Percentiles rank a stretch among this genome's conserved stretches.
Conservation (phyloP, 1,140 invertebrate genomes). For the Octopus bimaculoides region DNA sequence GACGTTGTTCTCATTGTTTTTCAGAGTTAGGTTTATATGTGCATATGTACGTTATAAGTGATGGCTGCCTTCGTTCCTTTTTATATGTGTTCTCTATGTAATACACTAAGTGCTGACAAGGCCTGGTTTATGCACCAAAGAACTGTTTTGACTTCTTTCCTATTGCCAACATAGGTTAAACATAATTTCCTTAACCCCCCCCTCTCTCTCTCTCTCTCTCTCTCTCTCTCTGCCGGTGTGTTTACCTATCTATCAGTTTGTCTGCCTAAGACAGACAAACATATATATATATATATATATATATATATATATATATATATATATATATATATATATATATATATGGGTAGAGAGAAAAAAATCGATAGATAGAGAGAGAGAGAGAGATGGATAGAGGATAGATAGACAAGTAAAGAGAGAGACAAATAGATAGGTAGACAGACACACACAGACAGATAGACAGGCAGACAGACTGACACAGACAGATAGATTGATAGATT, state of each 20-base stretch:
- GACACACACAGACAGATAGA: background rate
- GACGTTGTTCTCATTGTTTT: no score
- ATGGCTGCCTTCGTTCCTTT: no score
- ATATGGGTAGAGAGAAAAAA: background rate
- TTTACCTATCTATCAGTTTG: background rate
- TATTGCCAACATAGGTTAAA: no score
- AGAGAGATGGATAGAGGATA: background rate
- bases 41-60: no score
- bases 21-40: no score
- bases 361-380: background rate
- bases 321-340: background rate
- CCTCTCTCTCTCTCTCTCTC: no score
- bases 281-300: constrained; percentile 4
- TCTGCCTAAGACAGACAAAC: background rate
- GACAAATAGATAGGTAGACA: background rate
- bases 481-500: background rate
- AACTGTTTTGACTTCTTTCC: no score
- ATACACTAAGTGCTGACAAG: no score
- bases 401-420: background rate
- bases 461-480: background rate
- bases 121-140: no score
- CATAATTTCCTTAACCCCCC: no score
- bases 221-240: no score
- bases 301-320: background rate
- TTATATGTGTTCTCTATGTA: no score